Conservation (phyloP, 2,113 vertebrate species). For the Eretmochelys imbricata region DNA sequence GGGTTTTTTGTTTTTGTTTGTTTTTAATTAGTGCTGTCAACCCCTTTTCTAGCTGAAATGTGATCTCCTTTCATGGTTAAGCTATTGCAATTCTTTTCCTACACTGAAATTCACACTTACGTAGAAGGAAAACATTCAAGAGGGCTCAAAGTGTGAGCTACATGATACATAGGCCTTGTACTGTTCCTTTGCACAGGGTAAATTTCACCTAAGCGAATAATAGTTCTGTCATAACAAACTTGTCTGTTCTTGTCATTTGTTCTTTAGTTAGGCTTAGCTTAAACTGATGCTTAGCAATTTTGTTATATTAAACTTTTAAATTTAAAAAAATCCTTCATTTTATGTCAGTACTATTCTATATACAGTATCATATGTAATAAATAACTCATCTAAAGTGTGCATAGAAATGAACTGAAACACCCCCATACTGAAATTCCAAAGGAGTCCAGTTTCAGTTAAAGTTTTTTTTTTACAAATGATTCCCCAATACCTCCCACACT, state of each 20-base stretch:
- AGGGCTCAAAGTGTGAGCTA: neutral
- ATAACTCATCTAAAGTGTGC: slow-evolving; percentile 53
- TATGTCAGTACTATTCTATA: neutral
- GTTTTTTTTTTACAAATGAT: neutral
- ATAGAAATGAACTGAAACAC: neutral
- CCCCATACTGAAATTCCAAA: slow-evolving; percentile 28
- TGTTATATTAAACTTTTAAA: neutral
- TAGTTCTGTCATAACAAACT: neutral
- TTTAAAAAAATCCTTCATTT: slow-evolving; percentile 9
- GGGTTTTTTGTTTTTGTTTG: neutral
- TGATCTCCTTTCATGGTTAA: neutral
- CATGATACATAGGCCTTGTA: neutral
- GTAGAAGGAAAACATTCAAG: neutral
- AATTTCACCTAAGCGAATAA: neutral
- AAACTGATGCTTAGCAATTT: neutral
- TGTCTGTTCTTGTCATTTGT: neutral
- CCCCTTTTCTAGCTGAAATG: slow-evolving; percentile 10
- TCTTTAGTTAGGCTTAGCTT: neutral
- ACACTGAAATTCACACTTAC: neutral
- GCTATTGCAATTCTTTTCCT: neutral
- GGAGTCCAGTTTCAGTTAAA: neutral
- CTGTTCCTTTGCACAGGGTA: neutral
- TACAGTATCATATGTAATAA: slow-evolving; percentile 66
- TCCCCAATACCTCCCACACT: slow-evolving; percentile 4
- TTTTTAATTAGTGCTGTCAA: neutral